Conservation (phyloP, 2,113 vertebrate genomes). For the Otis tarda region DNA sequence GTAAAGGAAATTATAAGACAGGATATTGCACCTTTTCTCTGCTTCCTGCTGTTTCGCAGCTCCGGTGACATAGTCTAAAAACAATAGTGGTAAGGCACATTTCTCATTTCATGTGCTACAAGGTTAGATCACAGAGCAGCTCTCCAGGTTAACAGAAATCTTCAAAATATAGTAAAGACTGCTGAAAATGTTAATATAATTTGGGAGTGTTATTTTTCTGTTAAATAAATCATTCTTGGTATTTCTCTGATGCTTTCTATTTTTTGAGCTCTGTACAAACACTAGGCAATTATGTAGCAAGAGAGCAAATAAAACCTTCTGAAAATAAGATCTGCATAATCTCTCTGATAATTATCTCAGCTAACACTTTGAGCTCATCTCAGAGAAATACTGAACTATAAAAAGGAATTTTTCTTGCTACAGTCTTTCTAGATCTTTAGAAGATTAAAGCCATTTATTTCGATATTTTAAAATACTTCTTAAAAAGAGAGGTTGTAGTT, state of each 20-base stretch:
- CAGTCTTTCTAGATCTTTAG: conserved; percentile 38
- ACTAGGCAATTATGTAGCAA: conserved; percentile 24
- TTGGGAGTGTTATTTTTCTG: conserved; percentile 3
- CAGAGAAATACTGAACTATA: conserved; percentile 41
- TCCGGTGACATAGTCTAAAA: background rate
- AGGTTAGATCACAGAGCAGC: background rate
- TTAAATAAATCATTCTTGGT: conserved; percentile 1
- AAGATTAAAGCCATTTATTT: conserved; percentile 65
- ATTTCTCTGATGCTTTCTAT: background rate
- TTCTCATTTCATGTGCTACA: background rate
- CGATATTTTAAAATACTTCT: background rate
- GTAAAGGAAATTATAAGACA: background rate
- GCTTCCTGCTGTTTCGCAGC: background rate
- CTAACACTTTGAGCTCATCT: conserved; percentile 45
- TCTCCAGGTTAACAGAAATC: background rate
- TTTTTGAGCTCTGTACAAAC: background rate
- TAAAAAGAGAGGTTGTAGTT: background rate
- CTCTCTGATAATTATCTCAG: conserved; percentile 59
- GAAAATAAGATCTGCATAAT: conserved; percentile 58
- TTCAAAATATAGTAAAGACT: background rate
- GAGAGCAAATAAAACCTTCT: conserved; percentile 49
- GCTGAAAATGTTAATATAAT: background rate
- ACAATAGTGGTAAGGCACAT: background rate
- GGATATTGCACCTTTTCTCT: background rate
- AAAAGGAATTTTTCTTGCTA: conserved; percentile 31